phyloP scores from a whole-genome alignment of 2,797 vertebrate species.

The Epinephelus awoara region DNA sequence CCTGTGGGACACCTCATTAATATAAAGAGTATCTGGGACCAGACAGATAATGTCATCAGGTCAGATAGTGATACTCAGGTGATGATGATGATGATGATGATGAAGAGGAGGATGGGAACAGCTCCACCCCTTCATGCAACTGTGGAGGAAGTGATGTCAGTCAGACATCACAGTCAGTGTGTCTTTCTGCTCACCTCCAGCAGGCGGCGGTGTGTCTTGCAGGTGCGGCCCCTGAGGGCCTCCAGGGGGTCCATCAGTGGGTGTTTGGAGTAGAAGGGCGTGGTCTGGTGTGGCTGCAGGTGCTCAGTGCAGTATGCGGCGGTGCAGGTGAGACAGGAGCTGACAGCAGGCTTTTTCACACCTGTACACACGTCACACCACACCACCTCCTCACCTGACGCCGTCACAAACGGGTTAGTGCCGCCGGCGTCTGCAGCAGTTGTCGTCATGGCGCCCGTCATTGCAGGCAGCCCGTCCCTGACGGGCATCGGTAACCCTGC shows the following conservation, averaged over 20 bases:
- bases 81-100: too few species aligned
- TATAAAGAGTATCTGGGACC: too few species aligned
- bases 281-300: conserved; percentile 86
- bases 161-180: too few species aligned
- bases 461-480: accelerated
- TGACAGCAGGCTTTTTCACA: conserved; percentile 77
- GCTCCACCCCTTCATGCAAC: too few species aligned
- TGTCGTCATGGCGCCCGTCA: accelerated
- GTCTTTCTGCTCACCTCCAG: conserved; percentile 82
- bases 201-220: conserved; percentile 86
- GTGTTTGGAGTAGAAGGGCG: conserved; percentile 88
- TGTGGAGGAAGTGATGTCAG: too few species aligned
- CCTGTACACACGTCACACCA: conserved; percentile 90
- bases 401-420: conserved; percentile 17
- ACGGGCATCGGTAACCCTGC: accelerated
- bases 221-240: conserved; percentile 89
- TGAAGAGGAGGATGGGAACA: too few species aligned
- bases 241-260: conserved; percentile 85
- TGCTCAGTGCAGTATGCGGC: conserved; percentile 93
- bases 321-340: conserved; percentile 94
- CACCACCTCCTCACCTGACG: conserved; percentile 51
- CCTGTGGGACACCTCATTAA: too few species aligned
- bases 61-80: too few species aligned
- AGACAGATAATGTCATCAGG: too few species aligned
- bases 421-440: accelerated